These are phyloP conservation scores for Prostheceraeus crozeri DNA, from an alignment of 2,888 invertebrate species.

Conservation along the genomic window DNA sequence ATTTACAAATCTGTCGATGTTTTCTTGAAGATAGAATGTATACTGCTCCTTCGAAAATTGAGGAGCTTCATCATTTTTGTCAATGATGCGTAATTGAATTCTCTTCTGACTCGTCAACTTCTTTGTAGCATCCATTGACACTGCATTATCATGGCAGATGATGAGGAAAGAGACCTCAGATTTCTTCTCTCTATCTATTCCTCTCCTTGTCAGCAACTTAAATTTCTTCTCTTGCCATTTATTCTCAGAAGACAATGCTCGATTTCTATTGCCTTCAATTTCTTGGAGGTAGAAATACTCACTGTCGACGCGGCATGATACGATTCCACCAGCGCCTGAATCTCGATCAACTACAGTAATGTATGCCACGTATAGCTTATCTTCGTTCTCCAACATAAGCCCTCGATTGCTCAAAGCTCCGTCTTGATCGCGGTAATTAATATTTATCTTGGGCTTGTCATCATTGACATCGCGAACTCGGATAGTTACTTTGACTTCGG, in stretches of 20 bases:
- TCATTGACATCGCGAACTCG: slow-evolving; percentile 31
- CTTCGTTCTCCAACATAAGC: slow-evolving; percentile 27
- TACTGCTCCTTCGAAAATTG: slow-evolving; percentile 30
- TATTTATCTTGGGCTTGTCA: slow-evolving; percentile 30
- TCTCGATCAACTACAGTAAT: slow-evolving; percentile 30
- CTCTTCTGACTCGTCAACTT: too few relatives aligned
- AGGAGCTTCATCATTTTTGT: slow-evolving; percentile 30
- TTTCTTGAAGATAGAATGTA: slow-evolving; percentile 26
- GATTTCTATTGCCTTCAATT: slow-evolving; percentile 1
- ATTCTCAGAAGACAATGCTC: neutral
- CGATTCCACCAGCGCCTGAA: slow-evolving; percentile 22
- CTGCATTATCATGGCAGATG: slow-evolving; percentile 31
- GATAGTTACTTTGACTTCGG: slow-evolving; percentile 23
- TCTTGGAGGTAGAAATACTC: slow-evolving; percentile 28
- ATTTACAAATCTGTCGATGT: neutral
- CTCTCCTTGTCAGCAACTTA: slow-evolving; percentile 17
- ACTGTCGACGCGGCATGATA: slow-evolving; percentile 25
- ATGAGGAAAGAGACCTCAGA: slow-evolving; percentile 18
- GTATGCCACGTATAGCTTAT: slow-evolving; percentile 24
- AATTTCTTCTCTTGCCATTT: slow-evolving; percentile 1
- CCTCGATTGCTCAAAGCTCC: slow-evolving; percentile 9
- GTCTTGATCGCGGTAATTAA: slow-evolving; percentile 24
- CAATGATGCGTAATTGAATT: too few relatives aligned
- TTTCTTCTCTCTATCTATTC: slow-evolving; percentile 26
- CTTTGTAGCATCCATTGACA: too few relatives aligned